phyloP scores from a whole-genome alignment of 2,888 invertebrate species.

The Zele albiditarsus region DNA sequence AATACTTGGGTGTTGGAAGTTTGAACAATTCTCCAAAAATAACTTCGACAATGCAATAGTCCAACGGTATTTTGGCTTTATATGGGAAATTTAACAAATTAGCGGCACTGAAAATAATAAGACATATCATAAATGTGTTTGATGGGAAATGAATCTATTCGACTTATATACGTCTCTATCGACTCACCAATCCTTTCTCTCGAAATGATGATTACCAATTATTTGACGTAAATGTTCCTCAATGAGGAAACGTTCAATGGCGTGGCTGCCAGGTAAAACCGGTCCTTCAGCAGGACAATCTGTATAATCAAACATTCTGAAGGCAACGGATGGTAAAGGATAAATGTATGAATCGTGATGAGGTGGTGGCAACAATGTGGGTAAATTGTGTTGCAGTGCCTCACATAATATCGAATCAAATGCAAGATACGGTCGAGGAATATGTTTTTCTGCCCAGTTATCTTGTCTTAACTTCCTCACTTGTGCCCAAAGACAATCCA shows the following conservation, averaged over 20 bases:
- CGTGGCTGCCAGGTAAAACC: slow-evolving; percentile 94
- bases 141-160: background rate
- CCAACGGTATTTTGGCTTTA: slow-evolving; percentile 94
- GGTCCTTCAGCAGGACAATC: slow-evolving; percentile 94
- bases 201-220: slow-evolving; percentile 88
- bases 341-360: slow-evolving; percentile 93
- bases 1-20: slow-evolving; percentile 89
- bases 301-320: slow-evolving; percentile 98
- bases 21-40: slow-evolving; percentile 96
- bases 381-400: slow-evolving; percentile 95
- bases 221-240: slow-evolving; percentile 98
- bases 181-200: slow-evolving; percentile 91
- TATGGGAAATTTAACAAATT: slow-evolving; percentile 93
- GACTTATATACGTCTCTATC: background rate
- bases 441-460: slow-evolving; percentile 98
- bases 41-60: slow-evolving; percentile 98
- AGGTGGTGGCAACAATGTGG: slow-evolving; percentile 91
- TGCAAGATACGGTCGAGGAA: slow-evolving; percentile 94
- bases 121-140: slow-evolving; percentile 21
- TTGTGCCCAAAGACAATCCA: slow-evolving; percentile 98
- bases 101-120: slow-evolving; percentile 79
- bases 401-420: slow-evolving; percentile 97
- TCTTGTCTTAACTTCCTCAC: slow-evolving; percentile 92
- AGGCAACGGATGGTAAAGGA: slow-evolving; percentile 96
- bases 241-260: slow-evolving; percentile 97